These are phyloP conservation scores for Drosophila saltans DNA, from an alignment of 1,140 invertebrate species.

Conservation along the genomic window DNA sequence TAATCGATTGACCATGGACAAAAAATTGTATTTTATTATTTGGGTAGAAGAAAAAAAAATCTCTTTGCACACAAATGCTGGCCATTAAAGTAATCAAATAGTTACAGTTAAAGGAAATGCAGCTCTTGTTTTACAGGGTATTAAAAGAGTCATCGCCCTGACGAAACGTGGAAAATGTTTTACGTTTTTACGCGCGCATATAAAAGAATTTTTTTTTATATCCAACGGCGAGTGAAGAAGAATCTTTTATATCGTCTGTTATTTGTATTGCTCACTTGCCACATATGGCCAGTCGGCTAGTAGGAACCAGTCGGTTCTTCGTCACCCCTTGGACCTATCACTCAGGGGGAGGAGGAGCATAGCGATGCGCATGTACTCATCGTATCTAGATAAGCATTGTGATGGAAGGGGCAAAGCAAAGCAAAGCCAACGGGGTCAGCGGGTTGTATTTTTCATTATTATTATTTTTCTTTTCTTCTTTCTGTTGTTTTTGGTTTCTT, in stretches of 20 bases:
- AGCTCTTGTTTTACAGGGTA: background rate
- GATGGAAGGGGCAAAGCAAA: background rate
- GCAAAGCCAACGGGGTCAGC: slow-evolving; percentile 13
- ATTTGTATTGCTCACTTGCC: background rate
- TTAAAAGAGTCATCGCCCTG: background rate
- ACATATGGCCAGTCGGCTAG: slow-evolving; percentile 12
- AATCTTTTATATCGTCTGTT: slow-evolving; percentile 4
- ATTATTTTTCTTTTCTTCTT: slow-evolving; percentile 17
- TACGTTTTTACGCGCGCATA: slow-evolving; percentile 10
- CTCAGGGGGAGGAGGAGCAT: background rate
- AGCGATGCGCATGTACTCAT: slow-evolving; percentile 9
- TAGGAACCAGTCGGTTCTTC: background rate
- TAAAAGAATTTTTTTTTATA: background rate
- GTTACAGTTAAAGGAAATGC: no score
- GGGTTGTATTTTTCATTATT: slow-evolving; percentile 20
- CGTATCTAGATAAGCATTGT: slow-evolving; percentile 6
- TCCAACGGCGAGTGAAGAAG: slow-evolving; percentile 4
- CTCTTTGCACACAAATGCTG: no score
- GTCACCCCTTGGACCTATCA: background rate
- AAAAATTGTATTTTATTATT: no score
- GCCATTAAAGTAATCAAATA: no score
- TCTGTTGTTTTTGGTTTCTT: slow-evolving; percentile 9
- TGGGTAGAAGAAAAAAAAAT: no score
- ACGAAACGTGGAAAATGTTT: background rate
- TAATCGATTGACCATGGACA: no score